Conservation (phyloP, 2,888 invertebrate species). For the Pseudolycoriella hygida region DNA sequence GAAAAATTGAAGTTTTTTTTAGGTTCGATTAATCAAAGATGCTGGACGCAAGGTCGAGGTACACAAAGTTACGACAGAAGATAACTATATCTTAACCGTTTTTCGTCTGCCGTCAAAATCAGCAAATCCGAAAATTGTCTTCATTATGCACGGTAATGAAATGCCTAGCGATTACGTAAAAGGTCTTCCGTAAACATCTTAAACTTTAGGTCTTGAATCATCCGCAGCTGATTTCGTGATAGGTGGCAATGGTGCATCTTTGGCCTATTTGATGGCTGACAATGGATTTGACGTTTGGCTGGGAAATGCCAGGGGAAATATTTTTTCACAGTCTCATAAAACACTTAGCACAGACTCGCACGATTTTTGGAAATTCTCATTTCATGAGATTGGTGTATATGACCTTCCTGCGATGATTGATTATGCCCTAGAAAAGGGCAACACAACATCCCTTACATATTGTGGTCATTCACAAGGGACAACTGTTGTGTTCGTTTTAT, state of each 20-base stretch:
- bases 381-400: neutral
- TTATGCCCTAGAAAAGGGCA: neutral
- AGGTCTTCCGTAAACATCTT: too few species aligned
- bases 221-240: neutral
- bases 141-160: neutral
- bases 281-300: neutral
- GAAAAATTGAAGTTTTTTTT: too few species aligned
- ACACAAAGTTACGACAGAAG: neutral
- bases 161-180: too few species aligned
- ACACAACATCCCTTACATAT: neutral
- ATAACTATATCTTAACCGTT: neutral
- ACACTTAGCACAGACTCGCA: neutral
- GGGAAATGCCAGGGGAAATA: neutral
- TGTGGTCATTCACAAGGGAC: neutral
- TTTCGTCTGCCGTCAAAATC: neutral
- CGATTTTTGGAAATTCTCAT: neutral
- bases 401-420: neutral
- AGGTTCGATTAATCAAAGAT: too few species aligned
- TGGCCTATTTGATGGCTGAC: neutral
- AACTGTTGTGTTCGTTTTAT: neutral
- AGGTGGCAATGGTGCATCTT: neutral
- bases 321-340: neutral
- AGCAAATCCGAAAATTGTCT: neutral
- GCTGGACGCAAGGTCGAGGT: neutral
- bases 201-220: neutral